Conservation (phyloP, 2,797 vertebrate genomes). For the Pangasius djambal region DNA sequence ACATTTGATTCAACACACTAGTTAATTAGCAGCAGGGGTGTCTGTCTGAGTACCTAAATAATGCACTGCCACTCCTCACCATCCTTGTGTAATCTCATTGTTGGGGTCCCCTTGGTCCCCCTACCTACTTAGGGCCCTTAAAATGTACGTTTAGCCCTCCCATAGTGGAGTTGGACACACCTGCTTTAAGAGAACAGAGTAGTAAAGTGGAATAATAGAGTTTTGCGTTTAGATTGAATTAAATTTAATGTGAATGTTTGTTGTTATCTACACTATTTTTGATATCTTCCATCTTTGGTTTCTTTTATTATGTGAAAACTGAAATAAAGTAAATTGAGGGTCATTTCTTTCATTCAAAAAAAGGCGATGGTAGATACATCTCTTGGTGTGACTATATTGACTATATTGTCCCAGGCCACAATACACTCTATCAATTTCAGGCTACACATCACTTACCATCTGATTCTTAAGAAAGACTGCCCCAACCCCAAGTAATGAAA, state of each 20-base stretch:
- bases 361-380: constrained; percentile 59
- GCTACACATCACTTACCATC: constrained; percentile 84
- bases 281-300: neutral
- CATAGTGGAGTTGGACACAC: neutral
- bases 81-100: neutral
- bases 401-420: constrained; percentile 72
- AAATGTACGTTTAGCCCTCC: neutral
- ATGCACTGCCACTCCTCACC: neutral
- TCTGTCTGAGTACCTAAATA: neutral
- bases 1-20: neutral
- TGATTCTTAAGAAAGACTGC: constrained; percentile 84
- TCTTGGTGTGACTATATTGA: constrained; percentile 76
- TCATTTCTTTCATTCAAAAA: constrained; percentile 32
- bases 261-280: neutral
- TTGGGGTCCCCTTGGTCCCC: neutral
- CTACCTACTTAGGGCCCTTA: neutral
- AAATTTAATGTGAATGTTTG: neutral
- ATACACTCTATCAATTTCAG: constrained; percentile 75
- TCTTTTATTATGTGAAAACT: neutral
- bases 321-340: constrained; percentile 45
- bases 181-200: neutral
- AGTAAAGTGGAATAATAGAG: neutral
- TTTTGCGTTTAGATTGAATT: neutral
- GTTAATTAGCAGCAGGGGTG: neutral
- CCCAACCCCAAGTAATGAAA: constrained; percentile 80